Conservation (phyloP, 2,797 vertebrate species). For the Caiman crocodilus region DNA sequence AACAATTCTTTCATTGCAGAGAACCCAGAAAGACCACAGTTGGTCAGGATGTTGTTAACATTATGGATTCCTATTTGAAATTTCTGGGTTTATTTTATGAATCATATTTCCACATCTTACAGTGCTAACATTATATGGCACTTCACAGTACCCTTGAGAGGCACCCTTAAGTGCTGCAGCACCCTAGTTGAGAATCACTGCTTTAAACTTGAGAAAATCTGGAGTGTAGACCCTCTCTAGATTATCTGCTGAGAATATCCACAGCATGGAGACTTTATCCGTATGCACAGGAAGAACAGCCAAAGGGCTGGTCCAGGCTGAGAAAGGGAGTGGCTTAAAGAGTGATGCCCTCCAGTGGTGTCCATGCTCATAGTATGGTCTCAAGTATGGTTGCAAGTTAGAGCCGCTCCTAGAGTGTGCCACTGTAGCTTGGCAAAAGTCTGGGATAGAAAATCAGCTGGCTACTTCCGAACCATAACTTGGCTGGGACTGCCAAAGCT, state of each 20-base stretch:
- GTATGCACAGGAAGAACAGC: not conserved
- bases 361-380: not conserved
- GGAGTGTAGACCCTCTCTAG: not conserved
- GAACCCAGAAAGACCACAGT: too few relatives aligned
- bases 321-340: not conserved
- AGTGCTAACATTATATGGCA: too few relatives aligned
- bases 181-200: too few relatives aligned
- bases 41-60: too few relatives aligned
- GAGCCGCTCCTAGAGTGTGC: not conserved
- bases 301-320: too few relatives aligned
- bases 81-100: too few relatives aligned
- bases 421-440: accelerated
- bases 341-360: not conserved
- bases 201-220: too few relatives aligned
- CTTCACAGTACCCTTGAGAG: too few relatives aligned
- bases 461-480: not conserved
- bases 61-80: too few relatives aligned
- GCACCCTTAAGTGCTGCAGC: too few relatives aligned
- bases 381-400: not conserved
- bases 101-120: too few relatives aligned
- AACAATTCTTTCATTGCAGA: too few relatives aligned
- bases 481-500: not conserved
- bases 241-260: not conserved
- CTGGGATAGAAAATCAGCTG: not conserved
- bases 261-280: not conserved